phyloP scores from a whole-genome alignment of 2,797 vertebrate species.

The Cheirogaleus major region DNA sequence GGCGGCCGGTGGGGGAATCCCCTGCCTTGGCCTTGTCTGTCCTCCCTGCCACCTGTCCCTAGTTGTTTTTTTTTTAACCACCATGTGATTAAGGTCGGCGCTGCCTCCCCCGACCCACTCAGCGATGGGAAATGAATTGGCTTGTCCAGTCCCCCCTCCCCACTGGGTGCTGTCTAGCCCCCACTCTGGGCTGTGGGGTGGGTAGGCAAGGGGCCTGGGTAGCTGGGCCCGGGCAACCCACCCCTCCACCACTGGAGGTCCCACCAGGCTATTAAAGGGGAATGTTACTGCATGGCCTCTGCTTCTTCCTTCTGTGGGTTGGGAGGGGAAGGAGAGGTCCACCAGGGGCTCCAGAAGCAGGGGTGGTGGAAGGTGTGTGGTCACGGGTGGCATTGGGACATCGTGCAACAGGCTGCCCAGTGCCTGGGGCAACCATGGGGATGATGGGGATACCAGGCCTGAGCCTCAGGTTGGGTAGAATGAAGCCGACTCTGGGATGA shows the following conservation, averaged over 20 bases:
- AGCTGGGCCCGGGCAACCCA: constrained; percentile 61
- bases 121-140: constrained; percentile 81
- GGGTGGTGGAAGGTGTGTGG: not conserved
- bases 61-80: constrained; percentile 71
- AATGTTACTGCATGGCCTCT: constrained; percentile 79
- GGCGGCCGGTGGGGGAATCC: constrained; percentile 40
- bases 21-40: constrained; percentile 65
- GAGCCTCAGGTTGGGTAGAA: not conserved
- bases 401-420: not conserved
- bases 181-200: constrained; percentile 65
- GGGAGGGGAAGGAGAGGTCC: constrained; percentile 31
- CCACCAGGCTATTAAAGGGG: constrained; percentile 81
- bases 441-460: too few species aligned
- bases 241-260: constrained; percentile 72
- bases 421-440: not conserved
- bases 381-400: not conserved
- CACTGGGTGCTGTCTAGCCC: constrained; percentile 65
- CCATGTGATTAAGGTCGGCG: constrained; percentile 75
- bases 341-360: not conserved
- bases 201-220: constrained; percentile 47
- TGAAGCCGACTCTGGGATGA: not conserved
- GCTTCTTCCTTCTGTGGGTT: constrained; percentile 64
- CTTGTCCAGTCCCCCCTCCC: constrained; percentile 64
- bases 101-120: constrained; percentile 69
- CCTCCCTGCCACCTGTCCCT: constrained; percentile 64